A percentile compares a stretch with the other conserved stretches of the same genome.
Conservation (phyloP, 2,113 vertebrate species). For the Dissostichus mawsoni region DNA sequence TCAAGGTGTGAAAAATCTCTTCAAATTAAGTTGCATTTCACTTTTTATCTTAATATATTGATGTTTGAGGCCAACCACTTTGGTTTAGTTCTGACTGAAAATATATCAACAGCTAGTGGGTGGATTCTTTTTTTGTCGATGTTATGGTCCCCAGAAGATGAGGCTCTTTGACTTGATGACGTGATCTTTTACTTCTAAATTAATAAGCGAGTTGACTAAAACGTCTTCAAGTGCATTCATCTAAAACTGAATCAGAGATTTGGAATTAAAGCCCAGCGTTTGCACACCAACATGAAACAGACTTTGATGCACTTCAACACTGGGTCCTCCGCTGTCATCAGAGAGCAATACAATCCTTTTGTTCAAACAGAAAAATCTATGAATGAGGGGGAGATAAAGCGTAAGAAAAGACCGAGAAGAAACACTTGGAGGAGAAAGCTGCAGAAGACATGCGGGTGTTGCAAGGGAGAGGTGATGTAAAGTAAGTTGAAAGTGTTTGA, state of each 20-base stretch:
- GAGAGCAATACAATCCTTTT: slow-evolving; percentile 14
- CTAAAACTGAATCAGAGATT: slow-evolving; percentile 14
- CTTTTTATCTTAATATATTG: no score
- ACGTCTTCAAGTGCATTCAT: background rate
- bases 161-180: background rate
- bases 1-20: background rate
- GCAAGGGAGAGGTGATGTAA: background rate
- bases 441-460: background rate
- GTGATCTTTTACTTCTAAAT: background rate
- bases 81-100: no score
- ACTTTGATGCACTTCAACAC: slow-evolving; percentile 46
- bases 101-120: background rate
- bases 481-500: background rate
- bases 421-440: background rate
- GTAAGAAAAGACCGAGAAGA: background rate
- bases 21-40: no score
- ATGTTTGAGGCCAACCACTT: background rate
- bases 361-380: slow-evolving; percentile 58
- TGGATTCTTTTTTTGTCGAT: background rate
- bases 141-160: background rate
- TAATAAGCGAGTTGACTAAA: slow-evolving; percentile 7
- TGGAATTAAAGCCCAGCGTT: slow-evolving; percentile 3
- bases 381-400: slow-evolving; percentile 28
- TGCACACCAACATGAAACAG: slow-evolving; percentile 46
- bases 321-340: slow-evolving; percentile 32